These are phyloP conservation scores for Bolborhynchus lineola DNA, from an alignment of 2,113 vertebrate species.

Conservation along the genomic window DNA sequence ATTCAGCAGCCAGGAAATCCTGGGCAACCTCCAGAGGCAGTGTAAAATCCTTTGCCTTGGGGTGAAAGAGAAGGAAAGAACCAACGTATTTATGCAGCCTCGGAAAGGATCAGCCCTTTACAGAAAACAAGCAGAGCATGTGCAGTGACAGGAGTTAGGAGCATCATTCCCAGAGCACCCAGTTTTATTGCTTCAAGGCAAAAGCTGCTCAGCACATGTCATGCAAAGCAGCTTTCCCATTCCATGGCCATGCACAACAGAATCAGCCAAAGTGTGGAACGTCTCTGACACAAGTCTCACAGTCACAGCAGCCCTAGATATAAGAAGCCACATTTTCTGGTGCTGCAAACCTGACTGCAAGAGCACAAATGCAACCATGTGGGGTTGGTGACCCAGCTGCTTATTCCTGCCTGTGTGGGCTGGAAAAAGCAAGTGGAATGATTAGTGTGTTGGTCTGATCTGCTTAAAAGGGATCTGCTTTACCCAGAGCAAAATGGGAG, in stretches of 20 bases:
- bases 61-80: neutral
- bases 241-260: neutral
- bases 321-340: neutral
- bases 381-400: neutral
- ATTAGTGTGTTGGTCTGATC: neutral
- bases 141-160: neutral
- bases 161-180: neutral
- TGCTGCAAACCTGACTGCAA: neutral
- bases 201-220: constrained; percentile 10
- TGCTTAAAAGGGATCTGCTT: neutral
- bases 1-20: neutral
- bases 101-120: neutral
- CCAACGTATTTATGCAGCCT: neutral
- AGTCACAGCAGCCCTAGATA: neutral
- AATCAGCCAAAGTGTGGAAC: neutral
- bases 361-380: neutral
- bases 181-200: neutral
- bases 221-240: neutral
- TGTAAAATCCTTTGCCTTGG: neutral
- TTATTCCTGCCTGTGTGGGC: neutral
- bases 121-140: neutral
- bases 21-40: neutral
- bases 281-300: neutral
- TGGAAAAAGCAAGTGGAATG: neutral
- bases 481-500: neutral